Conservation (phyloP, 2,797 vertebrate species). For the Sebastolobus alascanus region DNA sequence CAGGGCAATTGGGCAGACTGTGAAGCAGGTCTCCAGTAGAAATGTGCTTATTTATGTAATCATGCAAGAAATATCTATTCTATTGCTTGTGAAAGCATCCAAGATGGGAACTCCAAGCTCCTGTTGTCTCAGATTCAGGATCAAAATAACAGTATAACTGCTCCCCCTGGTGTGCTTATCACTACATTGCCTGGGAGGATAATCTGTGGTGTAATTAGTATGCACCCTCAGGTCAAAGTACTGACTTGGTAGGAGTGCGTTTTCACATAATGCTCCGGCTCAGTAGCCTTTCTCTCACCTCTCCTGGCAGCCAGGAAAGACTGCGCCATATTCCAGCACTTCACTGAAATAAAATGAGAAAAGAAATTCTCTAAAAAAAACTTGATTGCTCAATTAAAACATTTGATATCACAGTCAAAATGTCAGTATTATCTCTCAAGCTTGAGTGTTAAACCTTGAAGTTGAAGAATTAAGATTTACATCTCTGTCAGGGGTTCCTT, state of each 20-base stretch:
- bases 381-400: constrained; percentile 40
- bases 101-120: constrained; percentile 68
- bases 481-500: constrained; percentile 25
- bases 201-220: constrained; percentile 66
- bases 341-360: constrained; percentile 26
- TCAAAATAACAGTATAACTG: constrained; percentile 89
- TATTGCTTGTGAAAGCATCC: constrained; percentile 73
- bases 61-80: constrained; percentile 81
- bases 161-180: constrained; percentile 94
- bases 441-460: constrained; percentile 34
- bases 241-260: constrained; percentile 54
- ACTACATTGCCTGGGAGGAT: constrained; percentile 77
- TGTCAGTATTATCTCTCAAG: constrained; percentile 27
- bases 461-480: constrained; percentile 40
- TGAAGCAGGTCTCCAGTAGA: constrained; percentile 67
- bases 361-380: constrained; percentile 2
- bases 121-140: constrained; percentile 46
- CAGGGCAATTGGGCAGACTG: constrained; percentile 67
- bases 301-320: constrained; percentile 33
- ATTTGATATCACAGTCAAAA: constrained; percentile 33
- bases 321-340: neutral
- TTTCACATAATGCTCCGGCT: constrained; percentile 46
- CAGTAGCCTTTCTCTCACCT: constrained; percentile 53
- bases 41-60: constrained; percentile 84
- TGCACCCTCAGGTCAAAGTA: constrained; percentile 71